These are phyloP conservation scores for Galagoides demidoff DNA, from an alignment of 2,797 vertebrate species.

Conservation along the genomic window DNA sequence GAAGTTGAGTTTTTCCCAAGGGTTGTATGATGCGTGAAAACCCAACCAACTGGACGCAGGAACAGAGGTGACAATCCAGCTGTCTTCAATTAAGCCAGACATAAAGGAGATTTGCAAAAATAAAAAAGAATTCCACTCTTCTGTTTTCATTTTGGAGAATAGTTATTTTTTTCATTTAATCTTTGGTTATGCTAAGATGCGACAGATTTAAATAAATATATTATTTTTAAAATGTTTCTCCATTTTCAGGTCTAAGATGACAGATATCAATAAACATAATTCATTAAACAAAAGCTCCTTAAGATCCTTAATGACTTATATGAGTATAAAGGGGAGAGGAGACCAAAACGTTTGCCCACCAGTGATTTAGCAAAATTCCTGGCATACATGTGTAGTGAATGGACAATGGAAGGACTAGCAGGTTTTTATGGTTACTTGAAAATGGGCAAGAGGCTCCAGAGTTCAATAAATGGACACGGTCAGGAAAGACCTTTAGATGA, in stretches of 20 bases:
- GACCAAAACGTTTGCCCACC: background rate
- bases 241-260: slow-evolving; percentile 17
- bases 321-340: slow-evolving; percentile 6
- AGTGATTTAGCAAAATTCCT: background rate
- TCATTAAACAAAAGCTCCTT: slow-evolving; percentile 39
- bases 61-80: background rate
- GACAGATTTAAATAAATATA: slow-evolving; percentile 43
- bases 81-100: slow-evolving; percentile 62
- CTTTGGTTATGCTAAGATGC: slow-evolving; percentile 41
- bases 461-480: background rate
- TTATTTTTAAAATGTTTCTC: background rate
- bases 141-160: slow-evolving; percentile 49
- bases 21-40: background rate
- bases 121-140: slow-evolving; percentile 21
- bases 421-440: background rate
- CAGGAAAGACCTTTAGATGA: background rate
- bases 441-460: background rate
- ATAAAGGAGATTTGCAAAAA: slow-evolving; percentile 59
- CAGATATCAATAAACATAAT: slow-evolving; percentile 29
- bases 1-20: slow-evolving; percentile 42
- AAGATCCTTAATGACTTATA: background rate
- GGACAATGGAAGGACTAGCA: background rate
- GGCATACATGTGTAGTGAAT: background rate
- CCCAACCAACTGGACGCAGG: background rate
- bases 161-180: slow-evolving; percentile 33